phyloP scores from a whole-genome alignment of 2,888 invertebrate species.

The Atethmia centrago region DNA sequence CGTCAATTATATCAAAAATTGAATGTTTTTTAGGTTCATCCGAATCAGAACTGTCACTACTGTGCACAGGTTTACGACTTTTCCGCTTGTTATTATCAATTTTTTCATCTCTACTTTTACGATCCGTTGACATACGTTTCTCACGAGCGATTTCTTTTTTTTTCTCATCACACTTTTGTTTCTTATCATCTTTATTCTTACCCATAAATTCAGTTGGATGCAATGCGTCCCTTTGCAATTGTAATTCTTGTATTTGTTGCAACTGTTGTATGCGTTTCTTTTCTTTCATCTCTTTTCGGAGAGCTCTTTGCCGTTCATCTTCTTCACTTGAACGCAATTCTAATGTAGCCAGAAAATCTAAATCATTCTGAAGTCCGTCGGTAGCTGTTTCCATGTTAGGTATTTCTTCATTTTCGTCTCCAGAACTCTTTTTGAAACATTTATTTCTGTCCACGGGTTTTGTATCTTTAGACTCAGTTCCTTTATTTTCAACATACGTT shows the following conservation, averaged over 20 bases:
- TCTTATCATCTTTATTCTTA: conserved; percentile 86
- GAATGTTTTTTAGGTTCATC: conserved; percentile 97
- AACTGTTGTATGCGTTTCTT: conserved; percentile 89
- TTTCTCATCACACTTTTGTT: conserved; percentile 83
- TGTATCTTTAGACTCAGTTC: conserved; percentile 74
- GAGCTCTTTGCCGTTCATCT: conserved; percentile 90
- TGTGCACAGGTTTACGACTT: conserved; percentile 87
- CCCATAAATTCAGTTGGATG: conserved; percentile 82
- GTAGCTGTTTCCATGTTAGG: conserved; percentile 71
- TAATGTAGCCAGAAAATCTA: conserved; percentile 91
- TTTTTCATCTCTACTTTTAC: conserved; percentile 89
- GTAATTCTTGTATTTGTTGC: conserved; percentile 87
- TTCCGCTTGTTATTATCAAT: conserved; percentile 82
- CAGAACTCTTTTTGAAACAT: conserved; percentile 75
- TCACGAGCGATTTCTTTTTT: conserved; percentile 86
- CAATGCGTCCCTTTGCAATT: conserved; percentile 87
- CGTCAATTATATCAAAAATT: conserved; percentile 97
- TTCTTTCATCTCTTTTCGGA: conserved; percentile 90
- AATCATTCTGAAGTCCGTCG: conserved; percentile 87
- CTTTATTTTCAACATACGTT: conserved; percentile 80
- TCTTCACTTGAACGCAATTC: conserved; percentile 91
- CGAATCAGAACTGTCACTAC: conserved; percentile 93
- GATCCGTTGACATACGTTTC: conserved; percentile 88
- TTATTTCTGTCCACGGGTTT: conserved; percentile 76
- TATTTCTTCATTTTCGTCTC: conserved; percentile 76